These are phyloP conservation scores for Prionailurus bengalensis DNA, from an alignment of 2,113 vertebrate species.

Conservation along the genomic window DNA sequence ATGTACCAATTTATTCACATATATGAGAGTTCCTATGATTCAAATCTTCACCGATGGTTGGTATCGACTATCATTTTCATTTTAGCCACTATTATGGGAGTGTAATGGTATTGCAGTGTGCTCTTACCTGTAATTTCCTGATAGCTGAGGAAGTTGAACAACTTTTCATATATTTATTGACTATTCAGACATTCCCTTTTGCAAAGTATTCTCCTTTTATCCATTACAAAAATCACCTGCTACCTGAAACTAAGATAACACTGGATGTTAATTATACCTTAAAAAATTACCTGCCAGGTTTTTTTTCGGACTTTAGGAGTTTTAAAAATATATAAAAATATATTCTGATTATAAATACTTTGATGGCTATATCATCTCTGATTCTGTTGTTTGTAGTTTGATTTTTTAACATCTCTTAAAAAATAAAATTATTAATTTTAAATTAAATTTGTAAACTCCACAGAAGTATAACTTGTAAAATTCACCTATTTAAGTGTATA, in stretches of 20 bases:
- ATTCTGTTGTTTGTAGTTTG: not conserved
- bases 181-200: not conserved
- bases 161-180: not conserved
- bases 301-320: not conserved
- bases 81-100: not conserved
- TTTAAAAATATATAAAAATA: not conserved
- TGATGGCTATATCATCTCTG: no score
- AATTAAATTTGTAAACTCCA: not conserved
- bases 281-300: not conserved
- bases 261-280: not conserved
- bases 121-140: not conserved
- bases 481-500: not conserved
- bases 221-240: not conserved
- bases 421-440: not conserved
- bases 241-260: not conserved
- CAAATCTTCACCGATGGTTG: not conserved
- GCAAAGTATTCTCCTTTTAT: not conserved
- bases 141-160: not conserved
- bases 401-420: not conserved
- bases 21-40: not conserved
- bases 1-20: not conserved
- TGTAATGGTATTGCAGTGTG: not conserved
- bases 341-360: not conserved
- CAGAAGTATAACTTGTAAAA: not conserved
- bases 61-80: not conserved